phyloP scores from a whole-genome alignment of 2,888 invertebrate species.

The Philhelius pedissequus region DNA sequence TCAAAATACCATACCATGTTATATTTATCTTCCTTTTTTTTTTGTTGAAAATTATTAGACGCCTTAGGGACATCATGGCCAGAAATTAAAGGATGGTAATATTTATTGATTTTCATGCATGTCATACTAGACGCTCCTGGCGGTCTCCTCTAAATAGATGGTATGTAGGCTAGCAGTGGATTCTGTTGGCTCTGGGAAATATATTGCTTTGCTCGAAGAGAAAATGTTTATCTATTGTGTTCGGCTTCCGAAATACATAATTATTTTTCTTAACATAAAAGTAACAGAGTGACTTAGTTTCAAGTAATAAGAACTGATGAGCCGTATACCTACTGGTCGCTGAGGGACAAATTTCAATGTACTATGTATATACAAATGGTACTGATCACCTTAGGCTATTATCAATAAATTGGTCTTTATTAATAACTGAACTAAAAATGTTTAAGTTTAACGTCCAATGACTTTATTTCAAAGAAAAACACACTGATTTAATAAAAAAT shows the following conservation, averaged over 20 bases:
- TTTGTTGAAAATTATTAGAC: slow-evolving; percentile 16
- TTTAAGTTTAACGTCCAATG: too few relatives aligned
- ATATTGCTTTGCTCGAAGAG: not conserved
- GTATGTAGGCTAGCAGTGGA: not conserved
- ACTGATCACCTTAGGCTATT: too few relatives aligned
- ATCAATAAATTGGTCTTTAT: too few relatives aligned
- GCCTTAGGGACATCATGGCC: slow-evolving; percentile 4
- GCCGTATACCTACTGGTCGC: too few relatives aligned
- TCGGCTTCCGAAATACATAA: not conserved
- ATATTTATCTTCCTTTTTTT: slow-evolving; percentile 1
- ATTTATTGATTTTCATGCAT: slow-evolving; percentile 50
- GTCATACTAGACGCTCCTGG: not conserved
- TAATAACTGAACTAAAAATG: too few relatives aligned
- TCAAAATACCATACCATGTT: slow-evolving; percentile 2
- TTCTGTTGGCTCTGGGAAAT: slow-evolving; percentile 9
- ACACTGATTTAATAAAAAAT: too few relatives aligned
- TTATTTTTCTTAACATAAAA: not conserved
- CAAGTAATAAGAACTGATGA: not conserved
- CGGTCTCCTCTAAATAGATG: slow-evolving; percentile 1
- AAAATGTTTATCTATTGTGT: not conserved
- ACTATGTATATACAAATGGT: too few relatives aligned
- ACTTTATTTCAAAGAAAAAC: too few relatives aligned
- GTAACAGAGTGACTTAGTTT: not conserved
- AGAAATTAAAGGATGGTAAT: slow-evolving; percentile 8
- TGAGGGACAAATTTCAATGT: too few relatives aligned